Conservation (phyloP, 2,113 vertebrate genomes). For the Sapajus apella region DNA sequence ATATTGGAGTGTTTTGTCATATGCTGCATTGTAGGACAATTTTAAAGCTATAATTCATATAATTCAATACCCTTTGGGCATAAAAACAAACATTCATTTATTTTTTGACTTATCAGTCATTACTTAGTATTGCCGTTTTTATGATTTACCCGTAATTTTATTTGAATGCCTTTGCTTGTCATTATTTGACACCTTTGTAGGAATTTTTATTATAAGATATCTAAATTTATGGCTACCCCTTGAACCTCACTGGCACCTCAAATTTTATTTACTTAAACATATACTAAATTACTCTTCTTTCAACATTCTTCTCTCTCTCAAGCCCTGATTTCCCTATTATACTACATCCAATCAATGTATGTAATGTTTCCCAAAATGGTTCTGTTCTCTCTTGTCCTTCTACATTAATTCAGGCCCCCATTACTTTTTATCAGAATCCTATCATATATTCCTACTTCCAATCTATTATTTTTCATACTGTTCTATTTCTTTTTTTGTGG, state of each 20-base stretch:
- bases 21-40: background rate
- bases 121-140: slow-evolving; percentile 12
- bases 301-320: background rate
- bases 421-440: background rate
- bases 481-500: background rate
- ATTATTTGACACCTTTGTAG: background rate
- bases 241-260: background rate
- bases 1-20: background rate
- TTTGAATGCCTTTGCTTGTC: background rate
- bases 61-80: background rate
- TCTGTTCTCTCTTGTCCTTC: background rate
- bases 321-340: background rate
- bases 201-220: background rate
- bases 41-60: background rate
- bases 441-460: background rate
- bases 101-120: slow-evolving; percentile 2
- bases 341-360: background rate
- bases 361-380: background rate
- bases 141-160: slow-evolving; percentile 30
- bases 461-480: background rate
- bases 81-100: background rate
- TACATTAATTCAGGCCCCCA: background rate
- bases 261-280: slow-evolving; percentile 32
- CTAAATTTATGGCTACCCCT: background rate
- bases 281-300: background rate